Base-by-base conservation (phyloP, 2,797 vertebrate genomes). In the Anableps anableps region DNA sequence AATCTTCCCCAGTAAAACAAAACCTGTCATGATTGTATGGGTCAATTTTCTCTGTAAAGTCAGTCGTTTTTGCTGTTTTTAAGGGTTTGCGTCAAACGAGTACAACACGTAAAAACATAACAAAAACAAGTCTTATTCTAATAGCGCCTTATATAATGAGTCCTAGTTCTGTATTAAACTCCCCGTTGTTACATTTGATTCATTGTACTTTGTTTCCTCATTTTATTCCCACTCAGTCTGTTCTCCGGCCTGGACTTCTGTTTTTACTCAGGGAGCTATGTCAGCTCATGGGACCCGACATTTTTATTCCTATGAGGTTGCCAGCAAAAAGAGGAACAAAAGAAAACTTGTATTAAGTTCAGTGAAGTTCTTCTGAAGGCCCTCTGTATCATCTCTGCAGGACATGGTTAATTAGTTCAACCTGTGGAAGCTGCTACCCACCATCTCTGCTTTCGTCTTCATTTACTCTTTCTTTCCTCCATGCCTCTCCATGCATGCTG, bases 361-460 rank as follows among this genome's bases (percentile, higher is more conserved):
- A 17, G 13, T 29, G 68, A 71, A n/a, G 26, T 45, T 71, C 41
- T 14, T 43, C 41, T 26, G 38, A 43, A 70, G 38, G 38, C 26
- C 48, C 21, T 64, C 55, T 21, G 34, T 21, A 60, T n/a, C 36
- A 0, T 77, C 83, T 80, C 80, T 80, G 50, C 55, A 7, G 76
- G 76, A 84, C 62, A 85, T 86, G 84, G 88, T 86, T 60, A 90
- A 91, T 92, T 78, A 86, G 85, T 60, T 85, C 82, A 87, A 92
- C 92, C 89, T 90, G 88, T 87, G 79, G 89, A 90, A 88, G 80
- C 75, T 85, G 41, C 88, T 84, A 71, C 75, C 72, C 85, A 60
- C 74, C 81, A 10, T 81, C 83, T 53, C 60, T 64, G 62, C 70
- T 80, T 58, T 43, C 23, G 14, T 87, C 87, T 90, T 72, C 79